These are phyloP conservation scores for Habrosyne pyritoides DNA, from an alignment of 2,888 invertebrate species.

Conservation along the genomic window DNA sequence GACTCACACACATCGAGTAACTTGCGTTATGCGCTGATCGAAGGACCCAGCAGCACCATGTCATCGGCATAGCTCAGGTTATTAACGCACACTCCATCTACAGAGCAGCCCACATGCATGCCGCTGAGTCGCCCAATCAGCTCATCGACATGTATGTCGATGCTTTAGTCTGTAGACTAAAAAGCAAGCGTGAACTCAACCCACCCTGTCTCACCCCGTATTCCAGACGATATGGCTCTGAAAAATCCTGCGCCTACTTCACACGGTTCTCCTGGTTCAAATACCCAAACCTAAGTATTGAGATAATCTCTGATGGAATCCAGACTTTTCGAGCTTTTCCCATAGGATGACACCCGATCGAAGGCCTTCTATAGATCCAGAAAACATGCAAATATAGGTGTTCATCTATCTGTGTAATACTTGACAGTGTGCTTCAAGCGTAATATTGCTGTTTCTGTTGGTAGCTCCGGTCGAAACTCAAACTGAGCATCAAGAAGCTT, in stretches of 20 bases:
- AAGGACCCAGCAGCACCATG: slow-evolving; percentile 8
- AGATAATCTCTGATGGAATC: neutral
- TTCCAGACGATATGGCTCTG: slow-evolving; percentile 8
- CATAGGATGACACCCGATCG: slow-evolving; percentile 1
- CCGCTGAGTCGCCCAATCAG: too few species aligned
- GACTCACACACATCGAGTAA: neutral
- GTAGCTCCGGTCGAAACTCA: slow-evolving; percentile 9
- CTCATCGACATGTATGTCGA: too few species aligned
- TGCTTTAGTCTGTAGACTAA: slow-evolving; percentile 6
- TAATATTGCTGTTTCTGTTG: neutral
- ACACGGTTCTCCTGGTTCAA: slow-evolving; percentile 10
- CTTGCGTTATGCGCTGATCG: neutral
- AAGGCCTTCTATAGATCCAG: slow-evolving; percentile 12
- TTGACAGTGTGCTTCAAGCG: slow-evolving; percentile 7
- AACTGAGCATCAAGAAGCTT: slow-evolving; percentile 7
- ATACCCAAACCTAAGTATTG: slow-evolving; percentile 5
- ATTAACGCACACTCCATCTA: slow-evolving; percentile 5
- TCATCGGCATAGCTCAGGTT: slow-evolving; percentile 7
- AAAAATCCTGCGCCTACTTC: slow-evolving; percentile 10
- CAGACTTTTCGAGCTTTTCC: neutral
- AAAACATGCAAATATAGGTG: slow-evolving; percentile 12
- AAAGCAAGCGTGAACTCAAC: slow-evolving; percentile 6
- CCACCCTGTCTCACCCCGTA: slow-evolving; percentile 16
- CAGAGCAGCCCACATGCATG: slow-evolving; percentile 7
- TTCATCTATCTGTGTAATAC: slow-evolving; percentile 11